Conservation (phyloP, 2,113 vertebrate genomes). For the Thunnus thynnus region DNA sequence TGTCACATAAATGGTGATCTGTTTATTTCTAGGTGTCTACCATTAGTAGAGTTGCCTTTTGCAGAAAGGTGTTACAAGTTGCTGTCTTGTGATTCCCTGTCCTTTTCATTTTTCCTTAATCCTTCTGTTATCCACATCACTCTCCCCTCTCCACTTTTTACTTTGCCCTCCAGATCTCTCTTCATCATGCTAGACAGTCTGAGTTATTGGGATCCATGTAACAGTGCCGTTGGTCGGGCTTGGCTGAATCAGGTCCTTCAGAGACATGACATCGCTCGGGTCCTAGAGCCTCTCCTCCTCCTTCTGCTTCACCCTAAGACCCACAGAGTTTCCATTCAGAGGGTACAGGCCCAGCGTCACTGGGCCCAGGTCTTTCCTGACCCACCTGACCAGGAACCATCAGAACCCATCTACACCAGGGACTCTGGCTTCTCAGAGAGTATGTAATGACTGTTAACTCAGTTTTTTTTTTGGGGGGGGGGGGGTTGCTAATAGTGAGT, state of each 20-base stretch:
- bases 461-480: neutral
- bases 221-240: constrained; percentile 94
- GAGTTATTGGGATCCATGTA: constrained; percentile 95
- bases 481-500: neutral
- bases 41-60: neutral
- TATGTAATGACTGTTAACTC: constrained; percentile 69
- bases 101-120: neutral
- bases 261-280: constrained; percentile 97
- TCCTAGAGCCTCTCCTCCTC: constrained; percentile 95
- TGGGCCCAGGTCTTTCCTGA: constrained; percentile 86
- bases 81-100: neutral
- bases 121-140: neutral
- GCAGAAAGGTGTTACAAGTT: neutral
- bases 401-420: constrained; percentile 82
- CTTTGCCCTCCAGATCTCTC: constrained; percentile 87
- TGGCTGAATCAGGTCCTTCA: constrained; percentile 98
- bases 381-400: constrained; percentile 61
- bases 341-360: constrained; percentile 94
- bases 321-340: constrained; percentile 96
- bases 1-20: neutral
- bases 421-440: constrained; percentile 89
- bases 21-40: neutral
- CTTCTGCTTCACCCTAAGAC: constrained; percentile 98
- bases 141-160: neutral
- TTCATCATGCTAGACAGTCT: constrained; percentile 99